Base-by-base conservation (phyloP, 1,140 invertebrate species). In the Antheraea mylitta region DNA sequence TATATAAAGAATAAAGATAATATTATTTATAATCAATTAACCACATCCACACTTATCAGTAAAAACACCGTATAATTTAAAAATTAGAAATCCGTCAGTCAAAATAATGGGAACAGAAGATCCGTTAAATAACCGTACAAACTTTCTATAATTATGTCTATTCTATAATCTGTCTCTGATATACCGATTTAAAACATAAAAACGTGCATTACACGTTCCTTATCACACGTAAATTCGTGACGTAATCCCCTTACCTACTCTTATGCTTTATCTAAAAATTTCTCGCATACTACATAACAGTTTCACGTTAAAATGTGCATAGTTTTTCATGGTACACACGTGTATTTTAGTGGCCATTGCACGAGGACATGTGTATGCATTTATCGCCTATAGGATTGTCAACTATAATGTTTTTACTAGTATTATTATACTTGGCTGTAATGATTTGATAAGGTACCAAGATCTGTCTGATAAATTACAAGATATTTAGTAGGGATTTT, bases 281-380 rank as follows among this genome's bases (percentile, higher is more conserved):
- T 53, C 45, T 13, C 45, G 45, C 45, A n/a, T 53, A 53, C 11
- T 53, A 53, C 11, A 53, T 53, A 53, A 53, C 45, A 53, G 13
- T 53, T 53, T 16, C 5, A 53, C 16, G 45, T 53, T 16, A 53
- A 16, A 53, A n/a, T 53, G 11, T 53, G 16, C 16, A 53, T 16
- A 53, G 16, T 53, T 53, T 53, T 53, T 53, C 45, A 53, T 53
- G 45, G 45, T 0, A 16, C 11, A 53, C 45, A 53, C 45, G 45
- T 53, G 45, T 53, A 53, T 53, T 53, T 53, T 53, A 42, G 45
- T 13, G 45, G 45, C 45, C 45, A 53, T 53, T 53, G 45, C 45
- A 53, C 45, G 45, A 53, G 16, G 45, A 53, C 45, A 53, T 53
- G 45, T 53, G 45, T 16, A 53, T 53, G 45, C 16, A 5, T 53